Evolutionary conservation across 2,797 vertebrate species (phyloP).

Genomic region (Balearica regulorum): DNA sequence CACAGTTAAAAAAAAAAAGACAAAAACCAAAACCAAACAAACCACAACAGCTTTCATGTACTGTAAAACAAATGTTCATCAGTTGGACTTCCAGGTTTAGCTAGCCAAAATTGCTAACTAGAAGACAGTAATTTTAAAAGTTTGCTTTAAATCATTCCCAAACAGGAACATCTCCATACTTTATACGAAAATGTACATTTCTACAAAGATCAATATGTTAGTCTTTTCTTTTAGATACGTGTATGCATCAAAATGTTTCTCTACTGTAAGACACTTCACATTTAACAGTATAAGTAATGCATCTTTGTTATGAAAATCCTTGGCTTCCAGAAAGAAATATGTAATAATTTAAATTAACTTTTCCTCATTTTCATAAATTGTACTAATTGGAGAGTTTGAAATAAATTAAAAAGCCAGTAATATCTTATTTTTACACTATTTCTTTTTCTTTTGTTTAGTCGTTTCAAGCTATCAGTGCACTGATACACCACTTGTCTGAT

Average conservation of each 20-base stretch:
- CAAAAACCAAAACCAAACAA: neutral
- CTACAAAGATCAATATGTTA: neutral
- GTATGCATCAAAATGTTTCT: neutral
- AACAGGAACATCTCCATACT: neutral
- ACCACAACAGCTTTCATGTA: neutral
- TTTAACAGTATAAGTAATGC: neutral
- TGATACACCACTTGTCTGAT: neutral
- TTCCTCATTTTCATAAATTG: neutral
- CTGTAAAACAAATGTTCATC: neutral
- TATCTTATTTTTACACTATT: neutral
- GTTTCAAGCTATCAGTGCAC: neutral
- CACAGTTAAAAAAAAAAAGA: neutral
- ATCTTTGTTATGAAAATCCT: neutral
- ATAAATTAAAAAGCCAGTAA: neutral
- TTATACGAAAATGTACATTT: neutral
- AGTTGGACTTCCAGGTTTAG: constrained; percentile 8
- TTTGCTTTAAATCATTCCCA: constrained; percentile 1
- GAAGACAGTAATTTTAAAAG: neutral
- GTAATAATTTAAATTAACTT: neutral
- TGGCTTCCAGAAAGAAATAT: neutral
- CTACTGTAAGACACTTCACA: neutral
- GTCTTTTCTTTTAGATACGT: neutral
- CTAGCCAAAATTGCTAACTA: neutral
- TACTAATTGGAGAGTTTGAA: neutral
- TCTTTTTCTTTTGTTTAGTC: neutral